Evolutionary conservation across 2,888 invertebrate species (phyloP).

Genomic region (Hypolimnas misippus): DNA sequence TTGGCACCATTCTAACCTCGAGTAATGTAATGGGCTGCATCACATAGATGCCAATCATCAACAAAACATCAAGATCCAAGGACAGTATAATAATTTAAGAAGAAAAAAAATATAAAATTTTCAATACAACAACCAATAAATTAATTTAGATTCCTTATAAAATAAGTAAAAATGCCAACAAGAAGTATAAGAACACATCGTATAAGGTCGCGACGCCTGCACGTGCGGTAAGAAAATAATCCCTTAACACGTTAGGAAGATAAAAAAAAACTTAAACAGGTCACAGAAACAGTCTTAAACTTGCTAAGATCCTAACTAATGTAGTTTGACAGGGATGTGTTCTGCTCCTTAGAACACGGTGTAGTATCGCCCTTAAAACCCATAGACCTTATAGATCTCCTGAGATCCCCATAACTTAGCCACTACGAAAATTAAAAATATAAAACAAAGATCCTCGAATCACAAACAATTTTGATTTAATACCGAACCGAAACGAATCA

Average conservation of each 20-base stretch:
- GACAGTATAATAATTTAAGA: slow-evolving; percentile 77
- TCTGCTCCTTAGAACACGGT: slow-evolving; percentile 81
- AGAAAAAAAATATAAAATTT: slow-evolving; percentile 61
- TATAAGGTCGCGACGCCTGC: slow-evolving; percentile 62
- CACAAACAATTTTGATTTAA: slow-evolving; percentile 71
- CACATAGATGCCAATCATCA: slow-evolving; percentile 72
- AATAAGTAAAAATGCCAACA: slow-evolving; percentile 84
- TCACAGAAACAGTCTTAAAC: slow-evolving; percentile 85
- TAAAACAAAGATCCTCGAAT: slow-evolving; percentile 71
- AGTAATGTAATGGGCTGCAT: slow-evolving; percentile 71
- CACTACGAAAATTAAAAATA: slow-evolving; percentile 56
- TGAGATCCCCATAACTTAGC: slow-evolving; percentile 77
- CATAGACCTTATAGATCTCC: slow-evolving; percentile 53
- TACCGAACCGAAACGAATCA: slow-evolving; percentile 63
- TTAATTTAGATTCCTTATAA: slow-evolving; percentile 84
- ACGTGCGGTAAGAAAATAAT: slow-evolving; percentile 56
- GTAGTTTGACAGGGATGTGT: slow-evolving; percentile 82
- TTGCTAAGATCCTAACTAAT: slow-evolving; percentile 83
- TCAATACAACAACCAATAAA: slow-evolving; percentile 84
- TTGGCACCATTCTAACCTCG: slow-evolving; percentile 62
- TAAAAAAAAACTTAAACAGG: slow-evolving; percentile 80
- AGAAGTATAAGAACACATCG: slow-evolving; percentile 84
- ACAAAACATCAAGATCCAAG: slow-evolving; percentile 67
- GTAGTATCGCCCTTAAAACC: slow-evolving; percentile 68
- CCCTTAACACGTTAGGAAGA: slow-evolving; percentile 77